Evolutionary conservation across 2,113 vertebrate species (phyloP).

Genomic region (Lota lota): DNA sequence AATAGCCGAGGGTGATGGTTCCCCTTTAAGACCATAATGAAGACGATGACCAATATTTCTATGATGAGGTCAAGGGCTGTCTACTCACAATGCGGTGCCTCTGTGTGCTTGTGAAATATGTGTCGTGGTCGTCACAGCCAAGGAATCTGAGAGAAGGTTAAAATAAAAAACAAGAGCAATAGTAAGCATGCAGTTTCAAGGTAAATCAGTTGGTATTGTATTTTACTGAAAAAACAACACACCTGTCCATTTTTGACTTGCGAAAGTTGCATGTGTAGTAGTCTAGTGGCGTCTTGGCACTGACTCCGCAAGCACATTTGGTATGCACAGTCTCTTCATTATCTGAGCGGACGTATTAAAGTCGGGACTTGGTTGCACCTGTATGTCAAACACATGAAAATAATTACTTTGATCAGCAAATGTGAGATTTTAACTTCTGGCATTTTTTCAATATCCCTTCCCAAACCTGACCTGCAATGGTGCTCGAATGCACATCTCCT

Average conservation of each 20-base stretch:
- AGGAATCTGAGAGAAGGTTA: conserved; percentile 65
- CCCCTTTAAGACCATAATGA: too few species aligned
- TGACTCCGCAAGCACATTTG: conserved; percentile 65
- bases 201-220: not conserved
- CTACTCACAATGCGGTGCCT: conserved; percentile 74
- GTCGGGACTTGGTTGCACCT: conserved; percentile 74
- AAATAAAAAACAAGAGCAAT: not conserved
- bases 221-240: conserved; percentile 3
- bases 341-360: conserved; percentile 62
- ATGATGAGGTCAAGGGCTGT: not conserved
- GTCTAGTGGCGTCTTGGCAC: conserved; percentile 73
- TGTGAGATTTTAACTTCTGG: not conserved
- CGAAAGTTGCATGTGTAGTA: conserved; percentile 74
- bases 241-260: conserved; percentile 72
- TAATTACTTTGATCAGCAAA: not conserved
- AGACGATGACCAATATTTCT: too few species aligned
- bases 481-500: conserved; percentile 73
- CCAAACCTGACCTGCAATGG: conserved; percentile 65
- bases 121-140: conserved; percentile 61
- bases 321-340: conserved; percentile 59
- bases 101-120: conserved; percentile 77
- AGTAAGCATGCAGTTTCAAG: not conserved
- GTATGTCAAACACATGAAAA: not conserved
- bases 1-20: too few species aligned
- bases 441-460: not conserved